Base-by-base conservation (phyloP, 1,140 invertebrate species). In the Aphaenogaster rudis region DNA sequence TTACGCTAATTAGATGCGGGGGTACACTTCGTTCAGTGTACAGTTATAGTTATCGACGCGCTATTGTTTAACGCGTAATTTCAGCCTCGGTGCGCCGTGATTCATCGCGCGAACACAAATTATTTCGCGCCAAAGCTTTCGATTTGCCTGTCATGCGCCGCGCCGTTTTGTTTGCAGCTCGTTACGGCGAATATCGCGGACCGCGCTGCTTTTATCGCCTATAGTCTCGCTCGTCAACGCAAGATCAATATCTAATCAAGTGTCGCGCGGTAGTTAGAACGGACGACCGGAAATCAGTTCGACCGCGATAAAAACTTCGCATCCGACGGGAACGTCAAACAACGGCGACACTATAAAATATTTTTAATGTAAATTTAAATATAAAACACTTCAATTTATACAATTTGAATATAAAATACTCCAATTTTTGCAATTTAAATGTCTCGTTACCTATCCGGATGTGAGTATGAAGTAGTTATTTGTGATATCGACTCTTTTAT, bases 91-190 rank as follows among this genome's bases (percentile, higher is more conserved):
- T 84, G 87, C 86, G 63, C 59, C 71, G 82, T 87, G 84, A 92
- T 91, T 91, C 90, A 91, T 92, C 87, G 90, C 74, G 42, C 76
- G 78, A 79, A 85, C 90, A 92, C 91, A 92, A 92, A 92, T 92
- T 92, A 90, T 81, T 91, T 86, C 66, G 28, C 84, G 87, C 87
- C 78, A 88, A 90, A 89, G 82, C 79, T 87, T 67, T 72, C 78
- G 88, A 82, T 81, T 85, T 69, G 86, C 45, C 79, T 88, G 78
- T 86, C 86, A 87, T 78, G 74, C 82, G 79, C 74, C 63, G 66
- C 87, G 61, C 72, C 88, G 86, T 90, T 90, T 90, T 76, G 89
- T 90, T 84, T 86, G 21, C 13, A 64, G 82, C 87, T 45, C 66
- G 69, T 64, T 64, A 76, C 17, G 9, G 28, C 86, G 45, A 84